Percentiles rank a stretch among this genome's conserved stretches.
Conservation (phyloP, 1,140 invertebrate species). For the Tetranychus cinnabarinus region DNA sequence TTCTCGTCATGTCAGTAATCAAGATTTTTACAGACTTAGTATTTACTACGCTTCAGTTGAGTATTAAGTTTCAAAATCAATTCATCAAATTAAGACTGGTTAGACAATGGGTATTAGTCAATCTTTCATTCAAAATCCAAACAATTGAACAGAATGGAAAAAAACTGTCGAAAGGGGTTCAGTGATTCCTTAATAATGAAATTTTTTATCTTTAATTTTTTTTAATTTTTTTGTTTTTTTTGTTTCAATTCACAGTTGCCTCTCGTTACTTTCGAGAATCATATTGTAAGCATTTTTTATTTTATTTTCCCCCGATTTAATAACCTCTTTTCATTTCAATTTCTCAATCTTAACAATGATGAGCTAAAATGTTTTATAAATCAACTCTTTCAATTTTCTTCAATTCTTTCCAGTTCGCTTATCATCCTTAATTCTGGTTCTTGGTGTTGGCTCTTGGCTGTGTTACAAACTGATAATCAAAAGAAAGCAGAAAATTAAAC, state of each 20-base stretch:
- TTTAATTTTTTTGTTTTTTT: neutral
- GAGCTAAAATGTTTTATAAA: neutral
- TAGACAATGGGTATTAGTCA: too few relatives aligned
- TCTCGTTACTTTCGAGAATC: neutral
- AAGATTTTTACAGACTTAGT: too few relatives aligned
- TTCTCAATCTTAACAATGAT: neutral
- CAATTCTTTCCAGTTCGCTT: conserved; percentile 16
- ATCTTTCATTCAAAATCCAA: too few relatives aligned
- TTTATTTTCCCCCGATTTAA: neutral
- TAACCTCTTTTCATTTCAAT: neutral
- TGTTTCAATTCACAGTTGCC: neutral
- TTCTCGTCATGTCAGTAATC: too few relatives aligned
- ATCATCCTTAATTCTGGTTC: conserved; percentile 17
- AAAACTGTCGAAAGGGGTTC: too few relatives aligned
- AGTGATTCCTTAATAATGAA: too few relatives aligned
- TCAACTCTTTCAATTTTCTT: neutral
- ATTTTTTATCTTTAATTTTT: neutral
- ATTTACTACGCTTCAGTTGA: too few relatives aligned
- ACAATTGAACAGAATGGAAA: too few relatives aligned
- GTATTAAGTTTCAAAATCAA: too few relatives aligned
- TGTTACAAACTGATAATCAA: conserved; percentile 16
- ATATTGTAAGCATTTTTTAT: neutral
- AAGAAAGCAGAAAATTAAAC: neutral
- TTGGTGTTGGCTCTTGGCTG: conserved; percentile 19
- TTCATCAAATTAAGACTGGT: too few relatives aligned